Evolutionary conservation across 2,888 invertebrate genomes (phyloP).

Genomic region (Cataglyphis altisquamis): DNA sequence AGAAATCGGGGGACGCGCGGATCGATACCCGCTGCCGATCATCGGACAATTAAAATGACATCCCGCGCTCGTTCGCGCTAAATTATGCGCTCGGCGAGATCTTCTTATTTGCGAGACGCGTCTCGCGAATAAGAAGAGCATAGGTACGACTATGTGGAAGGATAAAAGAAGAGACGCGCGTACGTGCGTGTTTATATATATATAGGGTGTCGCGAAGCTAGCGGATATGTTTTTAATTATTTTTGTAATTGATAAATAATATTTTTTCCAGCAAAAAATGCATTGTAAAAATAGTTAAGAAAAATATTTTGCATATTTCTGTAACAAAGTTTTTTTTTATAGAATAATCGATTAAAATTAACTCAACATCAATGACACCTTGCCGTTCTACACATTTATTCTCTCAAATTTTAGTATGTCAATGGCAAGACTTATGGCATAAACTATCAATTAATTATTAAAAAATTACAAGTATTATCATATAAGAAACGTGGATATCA

Average conservation of each 20-base stretch:
- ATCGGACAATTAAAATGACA: slow-evolving; percentile 48
- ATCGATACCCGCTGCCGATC: slow-evolving; percentile 36
- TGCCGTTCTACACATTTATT: neutral
- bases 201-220: slow-evolving; percentile 4
- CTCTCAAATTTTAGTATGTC: neutral
- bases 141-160: slow-evolving; percentile 49
- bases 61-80: slow-evolving; percentile 38
- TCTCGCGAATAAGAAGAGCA: slow-evolving; percentile 45
- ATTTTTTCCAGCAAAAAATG: neutral
- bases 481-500: neutral
- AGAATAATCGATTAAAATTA: neutral
- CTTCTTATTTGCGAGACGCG: slow-evolving; percentile 37
- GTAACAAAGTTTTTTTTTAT: neutral
- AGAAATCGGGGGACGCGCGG: slow-evolving; percentile 14
- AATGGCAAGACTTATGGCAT: neutral
- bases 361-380: neutral
- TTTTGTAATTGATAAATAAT: neutral
- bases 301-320: neutral
- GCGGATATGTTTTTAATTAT: neutral
- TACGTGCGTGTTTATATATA: slow-evolving; percentile 11
- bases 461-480: neutral
- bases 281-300: neutral
- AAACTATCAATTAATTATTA: neutral
- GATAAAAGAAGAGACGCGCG: slow-evolving; percentile 22
- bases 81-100: slow-evolving; percentile 41